A percentile compares a stretch with the other conserved stretches of the same genome.
phyloP scores from a whole-genome alignment of 2,113 vertebrate genomes.

The Lates calcarifer region DNA sequence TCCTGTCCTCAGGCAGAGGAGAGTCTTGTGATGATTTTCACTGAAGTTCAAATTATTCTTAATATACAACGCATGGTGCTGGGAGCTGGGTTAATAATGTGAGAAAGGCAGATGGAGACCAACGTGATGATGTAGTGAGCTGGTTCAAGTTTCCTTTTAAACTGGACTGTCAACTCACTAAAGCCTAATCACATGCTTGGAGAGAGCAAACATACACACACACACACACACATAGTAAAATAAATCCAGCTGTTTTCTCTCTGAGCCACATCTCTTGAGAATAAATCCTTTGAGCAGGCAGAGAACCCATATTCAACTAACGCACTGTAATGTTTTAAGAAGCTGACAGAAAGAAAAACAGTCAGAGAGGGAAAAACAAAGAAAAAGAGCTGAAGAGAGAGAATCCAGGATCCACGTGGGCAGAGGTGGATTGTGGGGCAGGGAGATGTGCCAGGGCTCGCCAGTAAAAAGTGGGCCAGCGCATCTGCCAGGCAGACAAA shows the following conservation, averaged over 20 bases:
- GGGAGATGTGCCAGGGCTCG: constrained; percentile 57
- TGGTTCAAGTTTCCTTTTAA: constrained; percentile 8
- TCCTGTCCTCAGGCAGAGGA: neutral
- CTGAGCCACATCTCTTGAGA: neutral
- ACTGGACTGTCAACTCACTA: neutral
- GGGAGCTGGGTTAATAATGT: neutral
- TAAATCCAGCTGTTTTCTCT: neutral
- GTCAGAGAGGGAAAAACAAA: neutral
- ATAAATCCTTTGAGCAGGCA: neutral
- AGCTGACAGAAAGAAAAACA: neutral
- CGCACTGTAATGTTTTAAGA: neutral
- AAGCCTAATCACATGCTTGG: neutral
- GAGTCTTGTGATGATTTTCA: constrained; percentile 63
- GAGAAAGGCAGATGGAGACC: neutral
- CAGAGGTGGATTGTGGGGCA: constrained; percentile 61
- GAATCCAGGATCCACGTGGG: constrained; percentile 62
- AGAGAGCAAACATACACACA: neutral
- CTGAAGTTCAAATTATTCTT: neutral
- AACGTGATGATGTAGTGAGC: neutral
- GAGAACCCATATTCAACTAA: neutral
- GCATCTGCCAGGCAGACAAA: constrained; percentile 71
- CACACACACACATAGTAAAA: neutral
- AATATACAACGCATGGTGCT: neutral
- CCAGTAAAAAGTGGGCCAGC: constrained; percentile 77
- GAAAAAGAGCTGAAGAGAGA: constrained; percentile 18